Conservation (phyloP, 2,888 invertebrate genomes). For the Exephanes ischioxanthus region DNA sequence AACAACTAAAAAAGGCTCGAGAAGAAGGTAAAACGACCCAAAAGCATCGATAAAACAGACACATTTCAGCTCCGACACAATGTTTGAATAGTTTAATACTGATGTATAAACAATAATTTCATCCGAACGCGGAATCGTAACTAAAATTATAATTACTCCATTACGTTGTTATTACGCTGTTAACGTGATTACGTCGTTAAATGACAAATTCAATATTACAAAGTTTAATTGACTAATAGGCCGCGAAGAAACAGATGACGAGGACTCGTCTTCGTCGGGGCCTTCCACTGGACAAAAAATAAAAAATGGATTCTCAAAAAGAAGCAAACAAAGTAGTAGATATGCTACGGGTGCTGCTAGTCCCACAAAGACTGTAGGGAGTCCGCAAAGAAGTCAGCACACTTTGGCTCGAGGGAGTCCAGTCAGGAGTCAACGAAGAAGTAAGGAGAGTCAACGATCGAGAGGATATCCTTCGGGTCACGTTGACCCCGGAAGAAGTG, state of each 20-base stretch:
- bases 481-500: constrained; percentile 7
- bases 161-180: not conserved
- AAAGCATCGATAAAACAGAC: not conserved
- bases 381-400: constrained; percentile 16
- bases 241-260: constrained; percentile 17
- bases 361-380: not conserved
- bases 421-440: constrained; percentile 24
- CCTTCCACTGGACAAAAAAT: constrained; percentile 22
- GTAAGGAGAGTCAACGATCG: constrained; percentile 21
- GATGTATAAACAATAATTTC: not conserved
- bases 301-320: not conserved
- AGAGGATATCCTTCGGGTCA: not conserved
- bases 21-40: constrained; percentile 42
- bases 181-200: too few relatives aligned
- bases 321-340: constrained; percentile 30
- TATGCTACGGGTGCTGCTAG: constrained; percentile 7
- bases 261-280: constrained; percentile 36
- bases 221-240: not conserved
- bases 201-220: too few relatives aligned
- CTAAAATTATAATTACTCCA: not conserved
- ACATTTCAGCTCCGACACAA: not conserved
- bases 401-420: constrained; percentile 3
- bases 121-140: not conserved
- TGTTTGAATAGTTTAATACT: not conserved
- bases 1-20: constrained; percentile 61